Evolutionary conservation across 2,797 vertebrate genomes (phyloP).

Genomic region (Australoheros facetus): DNA sequence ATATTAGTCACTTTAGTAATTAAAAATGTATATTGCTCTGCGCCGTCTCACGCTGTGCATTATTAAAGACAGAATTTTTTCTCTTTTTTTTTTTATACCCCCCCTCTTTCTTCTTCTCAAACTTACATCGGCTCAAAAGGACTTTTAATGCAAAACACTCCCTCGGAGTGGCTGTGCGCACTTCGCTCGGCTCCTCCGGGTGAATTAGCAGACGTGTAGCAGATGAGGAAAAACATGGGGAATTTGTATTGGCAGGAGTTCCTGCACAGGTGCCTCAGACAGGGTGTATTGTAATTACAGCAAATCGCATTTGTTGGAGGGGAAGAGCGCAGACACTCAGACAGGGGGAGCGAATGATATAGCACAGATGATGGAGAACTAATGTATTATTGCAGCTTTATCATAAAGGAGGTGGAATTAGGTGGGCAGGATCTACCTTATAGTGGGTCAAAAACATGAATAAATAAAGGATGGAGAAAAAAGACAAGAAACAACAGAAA

Average conservation of each 20-base stretch:
- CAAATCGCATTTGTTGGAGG: slow-evolving; percentile 19
- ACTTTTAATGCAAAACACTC: slow-evolving; percentile 98
- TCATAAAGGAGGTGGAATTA: neutral
- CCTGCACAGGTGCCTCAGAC: slow-evolving; percentile 67
- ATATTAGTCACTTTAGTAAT: slow-evolving; percentile 99
- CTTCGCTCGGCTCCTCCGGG: slow-evolving; percentile 90
- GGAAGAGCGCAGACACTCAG: neutral
- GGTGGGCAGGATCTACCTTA: neutral
- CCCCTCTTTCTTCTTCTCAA: slow-evolving; percentile 80
- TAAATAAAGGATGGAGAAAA: neutral
- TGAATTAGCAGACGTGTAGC: slow-evolving; percentile 93
- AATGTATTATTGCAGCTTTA: neutral
- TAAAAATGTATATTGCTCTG: slow-evolving; percentile 99
- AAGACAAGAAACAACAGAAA: neutral
- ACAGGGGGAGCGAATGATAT: neutral
- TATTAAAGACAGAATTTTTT: slow-evolving; percentile 91
- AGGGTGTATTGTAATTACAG: slow-evolving; percentile 14
- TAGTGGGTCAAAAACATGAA: neutral
- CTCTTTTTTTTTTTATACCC: neutral
- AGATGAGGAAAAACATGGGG: slow-evolving; percentile 83
- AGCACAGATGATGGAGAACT: neutral
- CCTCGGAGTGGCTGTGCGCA: slow-evolving; percentile 86
- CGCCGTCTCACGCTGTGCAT: slow-evolving; percentile 93
- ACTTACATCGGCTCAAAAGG: slow-evolving; percentile 95
- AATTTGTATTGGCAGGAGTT: slow-evolving; percentile 65